phyloP scores from a whole-genome alignment of 2,113 vertebrate genomes.

The Jacana jacana region DNA sequence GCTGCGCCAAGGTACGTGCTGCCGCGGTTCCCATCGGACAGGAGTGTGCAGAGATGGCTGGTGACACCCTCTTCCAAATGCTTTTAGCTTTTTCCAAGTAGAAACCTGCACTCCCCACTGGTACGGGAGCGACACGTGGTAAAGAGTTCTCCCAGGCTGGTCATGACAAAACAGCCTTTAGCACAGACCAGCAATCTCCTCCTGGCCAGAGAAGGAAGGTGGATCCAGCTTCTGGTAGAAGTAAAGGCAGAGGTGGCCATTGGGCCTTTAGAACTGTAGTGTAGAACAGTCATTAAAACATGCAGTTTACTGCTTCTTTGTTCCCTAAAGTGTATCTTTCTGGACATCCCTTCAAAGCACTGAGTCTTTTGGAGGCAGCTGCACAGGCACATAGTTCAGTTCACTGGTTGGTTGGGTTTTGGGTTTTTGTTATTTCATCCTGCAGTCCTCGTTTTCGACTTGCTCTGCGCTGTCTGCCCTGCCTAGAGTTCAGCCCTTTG shows the following conservation, averaged over 20 bases:
- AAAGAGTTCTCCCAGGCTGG: background rate
- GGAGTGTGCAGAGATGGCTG: background rate
- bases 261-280: background rate
- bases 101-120: background rate
- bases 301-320: background rate
- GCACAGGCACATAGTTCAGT: background rate
- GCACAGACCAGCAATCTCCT: background rate
- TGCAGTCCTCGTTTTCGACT: background rate
- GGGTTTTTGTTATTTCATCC: background rate
- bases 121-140: background rate
- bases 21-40: background rate
- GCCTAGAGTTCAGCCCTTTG: background rate
- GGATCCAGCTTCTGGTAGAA: background rate
- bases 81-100: background rate
- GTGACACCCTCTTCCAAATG: background rate
- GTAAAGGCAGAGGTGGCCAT: background rate
- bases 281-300: background rate
- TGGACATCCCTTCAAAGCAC: background rate
- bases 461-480: background rate
- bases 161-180: background rate
- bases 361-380: background rate
- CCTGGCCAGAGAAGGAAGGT: background rate
- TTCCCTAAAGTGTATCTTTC: background rate
- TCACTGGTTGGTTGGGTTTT: background rate
- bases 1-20: conserved; percentile 88